These are phyloP conservation scores for Columba livia DNA, from an alignment of 2,113 vertebrate species.

Conservation along the genomic window DNA sequence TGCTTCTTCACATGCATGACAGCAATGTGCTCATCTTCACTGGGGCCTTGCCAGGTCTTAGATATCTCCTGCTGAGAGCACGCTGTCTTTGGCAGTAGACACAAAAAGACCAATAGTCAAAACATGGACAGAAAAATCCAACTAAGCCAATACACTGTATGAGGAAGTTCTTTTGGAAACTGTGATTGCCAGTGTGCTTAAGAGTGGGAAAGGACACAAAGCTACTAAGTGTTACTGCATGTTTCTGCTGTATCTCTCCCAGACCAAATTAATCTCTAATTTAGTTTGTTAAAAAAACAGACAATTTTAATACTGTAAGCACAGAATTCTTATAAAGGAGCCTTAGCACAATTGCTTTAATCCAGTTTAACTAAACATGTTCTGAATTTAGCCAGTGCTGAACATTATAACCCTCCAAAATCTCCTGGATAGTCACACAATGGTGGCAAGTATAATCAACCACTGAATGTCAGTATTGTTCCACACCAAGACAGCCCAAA, in stretches of 20 bases:
- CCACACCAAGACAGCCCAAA: not conserved
- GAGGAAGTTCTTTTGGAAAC: not conserved
- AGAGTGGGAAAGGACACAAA: not conserved
- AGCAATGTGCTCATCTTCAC: not conserved
- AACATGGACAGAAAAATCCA: not conserved
- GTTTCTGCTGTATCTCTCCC: not conserved
- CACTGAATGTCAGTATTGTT: constrained; percentile 63
- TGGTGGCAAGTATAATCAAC: not conserved
- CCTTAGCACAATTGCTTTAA: constrained; percentile 33
- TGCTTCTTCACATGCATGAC: not conserved
- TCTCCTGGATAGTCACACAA: constrained; percentile 6
- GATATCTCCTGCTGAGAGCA: not conserved
- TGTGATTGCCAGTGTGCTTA: not conserved
- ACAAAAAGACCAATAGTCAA: not conserved
- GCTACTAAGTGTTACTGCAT: not conserved
- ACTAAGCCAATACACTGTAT: not conserved
- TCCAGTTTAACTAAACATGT: constrained; percentile 13
- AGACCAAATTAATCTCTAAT: not conserved
- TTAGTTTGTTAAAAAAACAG: not conserved
- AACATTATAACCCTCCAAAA: constrained; percentile 44
- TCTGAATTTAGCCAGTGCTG: not conserved
- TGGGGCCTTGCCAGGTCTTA: not conserved
- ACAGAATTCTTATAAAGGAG: not conserved
- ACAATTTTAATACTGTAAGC: not conserved
- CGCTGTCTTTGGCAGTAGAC: not conserved